phyloP scores from a whole-genome alignment of 2,888 invertebrate species.

The Blastobasis lacticolella region DNA sequence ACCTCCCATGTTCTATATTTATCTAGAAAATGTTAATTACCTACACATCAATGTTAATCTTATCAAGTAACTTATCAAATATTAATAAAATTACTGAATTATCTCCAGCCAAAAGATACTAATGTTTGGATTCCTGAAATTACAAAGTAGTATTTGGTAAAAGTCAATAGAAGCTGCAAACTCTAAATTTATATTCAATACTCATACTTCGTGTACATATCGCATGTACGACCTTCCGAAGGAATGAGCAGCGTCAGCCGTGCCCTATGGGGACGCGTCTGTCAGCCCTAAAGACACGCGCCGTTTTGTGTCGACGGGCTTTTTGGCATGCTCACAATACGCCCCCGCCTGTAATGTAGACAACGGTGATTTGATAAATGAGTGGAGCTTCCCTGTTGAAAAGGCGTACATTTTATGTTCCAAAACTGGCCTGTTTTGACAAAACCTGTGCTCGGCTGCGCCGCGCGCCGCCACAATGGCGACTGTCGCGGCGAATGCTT shows the following conservation, averaged over 20 bases:
- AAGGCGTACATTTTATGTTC: constrained; percentile 44
- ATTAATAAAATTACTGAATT: too few relatives aligned
- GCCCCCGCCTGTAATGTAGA: constrained; percentile 53
- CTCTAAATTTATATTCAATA: too few relatives aligned
- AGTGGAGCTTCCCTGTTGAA: constrained; percentile 52
- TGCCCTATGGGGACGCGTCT: constrained; percentile 20
- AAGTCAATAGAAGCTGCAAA: too few relatives aligned
- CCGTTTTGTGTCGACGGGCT: constrained; percentile 51
- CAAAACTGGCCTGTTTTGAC: constrained; percentile 42
- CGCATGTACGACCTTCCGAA: not conserved
- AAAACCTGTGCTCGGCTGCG: constrained; percentile 29
- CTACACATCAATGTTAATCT: too few relatives aligned
- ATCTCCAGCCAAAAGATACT: too few relatives aligned
- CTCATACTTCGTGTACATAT: too few relatives aligned
- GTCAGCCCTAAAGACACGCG: constrained; percentile 11
- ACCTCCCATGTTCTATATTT: too few relatives aligned
- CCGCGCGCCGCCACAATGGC: constrained; percentile 24
- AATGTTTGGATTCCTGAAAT: too few relatives aligned
- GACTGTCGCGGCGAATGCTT: constrained; percentile 29
- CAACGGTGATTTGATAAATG: constrained; percentile 66
- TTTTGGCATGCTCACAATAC: constrained; percentile 59
- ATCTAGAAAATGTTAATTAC: too few relatives aligned
- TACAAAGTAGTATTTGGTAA: too few relatives aligned
- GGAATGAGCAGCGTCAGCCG: not conserved
- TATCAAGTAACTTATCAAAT: too few relatives aligned